Conservation (phyloP, 53 echinoderm and acorn worm species). For the Arbacia lixula region DNA sequence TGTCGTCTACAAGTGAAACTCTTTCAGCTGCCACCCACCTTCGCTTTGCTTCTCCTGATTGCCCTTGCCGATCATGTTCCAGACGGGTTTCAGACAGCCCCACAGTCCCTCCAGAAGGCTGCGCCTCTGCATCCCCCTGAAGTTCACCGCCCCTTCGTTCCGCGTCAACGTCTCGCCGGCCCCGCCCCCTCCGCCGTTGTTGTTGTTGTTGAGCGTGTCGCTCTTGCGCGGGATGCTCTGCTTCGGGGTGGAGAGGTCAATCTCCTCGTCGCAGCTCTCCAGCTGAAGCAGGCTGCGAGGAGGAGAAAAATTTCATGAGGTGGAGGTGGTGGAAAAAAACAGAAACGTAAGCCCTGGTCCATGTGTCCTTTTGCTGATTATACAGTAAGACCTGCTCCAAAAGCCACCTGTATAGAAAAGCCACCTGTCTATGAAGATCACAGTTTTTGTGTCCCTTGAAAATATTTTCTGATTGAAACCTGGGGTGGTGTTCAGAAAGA, state of each 20-base stretch:
- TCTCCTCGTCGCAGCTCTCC: constrained; percentile 88
- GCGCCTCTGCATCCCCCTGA: constrained; percentile 82
- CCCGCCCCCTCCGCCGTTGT: constrained; percentile 53
- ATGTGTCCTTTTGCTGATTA: too few species aligned
- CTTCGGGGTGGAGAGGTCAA: constrained; percentile 88
- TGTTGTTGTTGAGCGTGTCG: constrained; percentile 87
- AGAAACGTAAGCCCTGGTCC: too few species aligned
- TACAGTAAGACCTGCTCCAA: too few species aligned
- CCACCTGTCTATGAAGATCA: too few species aligned
- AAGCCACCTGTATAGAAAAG: too few species aligned
- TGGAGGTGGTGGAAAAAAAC: constrained; percentile 33
- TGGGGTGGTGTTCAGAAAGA: too few species aligned
- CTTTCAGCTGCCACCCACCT: too few species aligned
- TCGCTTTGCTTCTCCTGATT: constrained; percentile 36
- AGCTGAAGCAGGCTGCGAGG: constrained; percentile 78
- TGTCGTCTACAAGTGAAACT: too few species aligned
- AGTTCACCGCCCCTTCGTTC: constrained; percentile 73
- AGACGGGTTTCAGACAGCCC: constrained; percentile 94
- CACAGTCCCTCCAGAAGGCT: constrained; percentile 90
- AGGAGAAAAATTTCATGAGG: too few species aligned
- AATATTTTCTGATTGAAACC: too few species aligned
- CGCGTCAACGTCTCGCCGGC: constrained; percentile 35
- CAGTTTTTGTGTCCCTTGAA: too few species aligned
- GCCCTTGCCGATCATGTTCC: constrained; percentile 89
- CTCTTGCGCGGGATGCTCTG: constrained; percentile 82